Evolutionary conservation across 2,113 vertebrate genomes (phyloP), one percentile per base, ranked within the genome.

Genomic region (Chaenocephalus aceratus): DNA sequence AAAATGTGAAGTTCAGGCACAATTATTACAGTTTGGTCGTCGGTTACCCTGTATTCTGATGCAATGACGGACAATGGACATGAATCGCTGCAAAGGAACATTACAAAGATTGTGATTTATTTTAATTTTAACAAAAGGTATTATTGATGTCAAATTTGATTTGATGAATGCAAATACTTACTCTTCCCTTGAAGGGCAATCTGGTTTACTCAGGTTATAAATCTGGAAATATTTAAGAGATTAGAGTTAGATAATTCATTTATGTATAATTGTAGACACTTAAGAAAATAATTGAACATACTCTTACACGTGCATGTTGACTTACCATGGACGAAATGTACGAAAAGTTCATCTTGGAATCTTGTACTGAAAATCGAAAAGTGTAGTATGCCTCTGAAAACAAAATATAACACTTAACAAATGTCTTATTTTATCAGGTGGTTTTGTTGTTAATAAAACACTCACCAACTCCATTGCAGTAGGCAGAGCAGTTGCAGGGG

Each of bases 301-400:
- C 13, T 21, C 61, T 6, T 34, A 0, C 52, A 48, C 69, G 41
- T 53, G 54, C 57, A 41, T 0, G 3, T 4, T 23, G 68, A 73
- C 79, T 90, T 78, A 94, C 93, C 80, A 88, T 5, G 6, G 46
- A 58, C 3, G 2, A 53, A 30, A 89, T 1, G 2, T 74, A 1
- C 3, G 57, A 65, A 13, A 4, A 0, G 21, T 51, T 63, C 0
- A 84, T 65, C 0, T 9, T 13, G 10, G 56, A 12, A 51, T 79
- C 53, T 34, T 64, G 15, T 56, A 80, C 23, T 57, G 34, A 62
- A 26, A 92, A 16, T 2, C 72, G 2, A 62, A 94, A 85, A 60
- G 51, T 60, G 69, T 94, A 95, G 86, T 84, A 94, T 4, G 91
- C 84, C 77, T 88, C 94, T 95, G 72, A 62, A 83, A 76, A 75